phyloP scores from a whole-genome alignment of 53 echinoderm and acorn worm species.

The Crossaster papposus region DNA sequence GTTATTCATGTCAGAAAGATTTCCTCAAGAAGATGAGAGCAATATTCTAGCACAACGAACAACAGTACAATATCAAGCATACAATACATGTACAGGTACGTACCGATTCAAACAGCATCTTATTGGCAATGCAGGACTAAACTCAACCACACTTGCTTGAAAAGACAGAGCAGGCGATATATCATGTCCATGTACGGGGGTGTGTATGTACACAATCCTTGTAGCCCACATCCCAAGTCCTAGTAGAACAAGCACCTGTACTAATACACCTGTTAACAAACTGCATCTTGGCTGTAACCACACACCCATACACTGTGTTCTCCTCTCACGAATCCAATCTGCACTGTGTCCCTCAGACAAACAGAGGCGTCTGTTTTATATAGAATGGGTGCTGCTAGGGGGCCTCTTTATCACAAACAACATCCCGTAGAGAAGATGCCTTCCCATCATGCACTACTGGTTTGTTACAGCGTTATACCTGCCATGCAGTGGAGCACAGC shows the following conservation, averaged over 20 bases:
- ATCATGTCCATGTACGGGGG: not conserved
- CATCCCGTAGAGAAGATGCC: not conserved
- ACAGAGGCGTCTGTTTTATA: slow-evolving; percentile 39
- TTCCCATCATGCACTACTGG: slow-evolving; percentile 40
- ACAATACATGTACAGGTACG: not conserved
- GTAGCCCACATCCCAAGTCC: not conserved
- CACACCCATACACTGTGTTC: slow-evolving; percentile 11
- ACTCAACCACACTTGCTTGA: not conserved
- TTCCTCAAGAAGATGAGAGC: too few relatives aligned
- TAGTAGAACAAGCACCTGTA: slow-evolving; percentile 45
- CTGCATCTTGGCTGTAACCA: slow-evolving; percentile 9
- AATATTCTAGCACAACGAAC: too few relatives aligned
- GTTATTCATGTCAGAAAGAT: too few relatives aligned
- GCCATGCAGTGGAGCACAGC: not conserved
- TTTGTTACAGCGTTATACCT: not conserved
- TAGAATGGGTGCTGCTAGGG: not conserved
- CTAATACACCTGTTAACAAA: slow-evolving; percentile 57
- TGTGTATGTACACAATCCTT: slow-evolving; percentile 28
- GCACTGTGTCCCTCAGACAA: slow-evolving; percentile 39
- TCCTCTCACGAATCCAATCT: slow-evolving; percentile 41
- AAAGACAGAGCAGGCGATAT: not conserved
- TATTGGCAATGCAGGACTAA: not conserved
- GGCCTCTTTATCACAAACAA: not conserved
- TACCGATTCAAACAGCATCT: not conserved
- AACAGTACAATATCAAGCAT: too few relatives aligned